These are phyloP conservation scores for Alethe diademata DNA, from an alignment of 2,113 vertebrate species.

Conservation along the genomic window DNA sequence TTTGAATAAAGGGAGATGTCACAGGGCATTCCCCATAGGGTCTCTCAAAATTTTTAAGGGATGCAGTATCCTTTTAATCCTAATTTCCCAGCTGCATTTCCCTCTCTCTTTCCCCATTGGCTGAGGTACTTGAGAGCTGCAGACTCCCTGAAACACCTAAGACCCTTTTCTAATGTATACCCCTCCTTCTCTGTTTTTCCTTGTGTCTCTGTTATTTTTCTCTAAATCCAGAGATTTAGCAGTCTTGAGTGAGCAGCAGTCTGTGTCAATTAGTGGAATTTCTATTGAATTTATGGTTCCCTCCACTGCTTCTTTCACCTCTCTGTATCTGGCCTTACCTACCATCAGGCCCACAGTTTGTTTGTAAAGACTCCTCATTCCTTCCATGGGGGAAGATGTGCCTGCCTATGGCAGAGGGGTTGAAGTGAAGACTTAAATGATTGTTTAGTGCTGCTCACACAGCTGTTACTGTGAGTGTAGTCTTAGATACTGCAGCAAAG, in stretches of 20 bases:
- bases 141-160: neutral
- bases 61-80: neutral
- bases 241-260: neutral
- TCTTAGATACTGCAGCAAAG: neutral
- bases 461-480: neutral
- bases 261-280: neutral
- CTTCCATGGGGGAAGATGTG: neutral
- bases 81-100: rapidly evolving
- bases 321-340: neutral
- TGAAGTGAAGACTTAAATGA: neutral
- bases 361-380: neutral
- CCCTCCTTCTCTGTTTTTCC: neutral
- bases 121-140: neutral
- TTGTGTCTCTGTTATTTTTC: neutral
- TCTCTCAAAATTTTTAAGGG: neutral
- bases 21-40: neutral
- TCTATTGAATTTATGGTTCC: neutral
- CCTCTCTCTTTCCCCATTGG: neutral
- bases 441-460: neutral
- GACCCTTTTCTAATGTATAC: neutral
- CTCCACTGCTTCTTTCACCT: neutral
- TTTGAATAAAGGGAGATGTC: neutral
- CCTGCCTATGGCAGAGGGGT: neutral
- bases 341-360: neutral
- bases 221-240: neutral